Evolutionary conservation across 1,140 invertebrate genomes (phyloP).

Genomic region (Lepidostoma basale): DNA sequence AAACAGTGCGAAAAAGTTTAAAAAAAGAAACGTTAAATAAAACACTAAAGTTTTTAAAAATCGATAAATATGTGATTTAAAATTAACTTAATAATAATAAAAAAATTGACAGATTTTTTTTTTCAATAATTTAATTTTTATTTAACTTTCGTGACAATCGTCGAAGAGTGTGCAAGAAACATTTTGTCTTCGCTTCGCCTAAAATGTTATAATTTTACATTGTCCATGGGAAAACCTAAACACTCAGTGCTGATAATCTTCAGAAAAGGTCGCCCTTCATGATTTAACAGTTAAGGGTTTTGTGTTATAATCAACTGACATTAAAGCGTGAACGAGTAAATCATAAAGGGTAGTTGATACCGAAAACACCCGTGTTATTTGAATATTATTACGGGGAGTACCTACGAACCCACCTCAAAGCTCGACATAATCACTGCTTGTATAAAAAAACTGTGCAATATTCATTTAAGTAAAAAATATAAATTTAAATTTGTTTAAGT

Average conservation of each 20-base stretch:
- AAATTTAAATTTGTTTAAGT: no score
- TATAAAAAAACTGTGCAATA: no score
- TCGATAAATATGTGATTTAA: no score
- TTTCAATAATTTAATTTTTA: no score
- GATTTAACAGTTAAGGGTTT: conserved; percentile 20
- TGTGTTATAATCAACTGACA: conserved; percentile 14
- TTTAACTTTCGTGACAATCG: no score
- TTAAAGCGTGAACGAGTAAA: conserved; percentile 24
- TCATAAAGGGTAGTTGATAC: background rate
- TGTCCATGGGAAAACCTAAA: conserved; percentile 10
- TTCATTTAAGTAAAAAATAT: no score
- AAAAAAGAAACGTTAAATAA: background rate
- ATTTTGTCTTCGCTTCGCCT: background rate
- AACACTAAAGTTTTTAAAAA: no score
- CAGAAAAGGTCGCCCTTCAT: background rate
- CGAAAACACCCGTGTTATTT: conserved; percentile 21
- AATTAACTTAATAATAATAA: no score
- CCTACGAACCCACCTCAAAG: no score
- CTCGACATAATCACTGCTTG: no score
- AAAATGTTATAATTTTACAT: no score
- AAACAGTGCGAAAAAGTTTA: conserved; percentile 18
- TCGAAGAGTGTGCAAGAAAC: background rate
- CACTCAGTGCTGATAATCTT: background rate
- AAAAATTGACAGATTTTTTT: no score
- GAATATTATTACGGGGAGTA: background rate